Evolutionary conservation across 2,888 invertebrate species (phyloP).

Genomic region (Heliconius sara): DNA sequence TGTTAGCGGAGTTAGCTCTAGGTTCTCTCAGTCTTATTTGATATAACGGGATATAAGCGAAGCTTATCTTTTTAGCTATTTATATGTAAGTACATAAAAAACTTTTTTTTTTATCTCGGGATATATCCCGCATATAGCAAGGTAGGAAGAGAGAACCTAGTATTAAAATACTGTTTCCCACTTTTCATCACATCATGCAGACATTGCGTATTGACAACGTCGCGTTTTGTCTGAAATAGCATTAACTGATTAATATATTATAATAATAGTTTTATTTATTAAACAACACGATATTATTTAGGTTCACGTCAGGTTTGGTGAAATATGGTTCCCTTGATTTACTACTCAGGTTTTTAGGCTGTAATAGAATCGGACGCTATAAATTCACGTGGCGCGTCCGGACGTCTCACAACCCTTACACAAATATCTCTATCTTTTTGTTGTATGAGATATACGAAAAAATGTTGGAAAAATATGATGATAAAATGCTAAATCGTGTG

Average conservation of each 20-base stretch:
- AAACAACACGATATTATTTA: conserved; percentile 54
- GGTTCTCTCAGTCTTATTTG: background rate
- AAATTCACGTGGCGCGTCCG: conserved; percentile 44
- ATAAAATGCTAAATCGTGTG: background rate
- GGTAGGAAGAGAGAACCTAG: background rate
- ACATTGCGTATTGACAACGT: background rate
- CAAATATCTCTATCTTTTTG: conserved; percentile 33
- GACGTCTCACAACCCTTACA: conserved; percentile 37
- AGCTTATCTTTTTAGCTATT: no score
- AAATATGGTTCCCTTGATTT: conserved; percentile 48
- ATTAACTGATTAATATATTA: background rate
- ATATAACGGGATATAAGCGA: background rate
- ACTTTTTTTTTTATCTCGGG: background rate
- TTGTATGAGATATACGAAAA: conserved; percentile 35
- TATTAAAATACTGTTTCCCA: background rate
- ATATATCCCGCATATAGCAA: background rate
- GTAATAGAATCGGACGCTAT: conserved; percentile 48
- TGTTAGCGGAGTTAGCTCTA: background rate
- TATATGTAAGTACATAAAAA: background rate
- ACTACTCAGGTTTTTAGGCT: conserved; percentile 48
- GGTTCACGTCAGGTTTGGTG: conserved; percentile 47
- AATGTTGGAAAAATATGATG: background rate
- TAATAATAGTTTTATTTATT: background rate
- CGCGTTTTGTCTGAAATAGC: background rate
- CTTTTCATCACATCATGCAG: background rate